A percentile compares a stretch with the other conserved stretches of the same genome.
These are phyloP conservation scores for Callopanchax toddi DNA, from an alignment of 2,113 vertebrate genomes.

Conservation along the genomic window DNA sequence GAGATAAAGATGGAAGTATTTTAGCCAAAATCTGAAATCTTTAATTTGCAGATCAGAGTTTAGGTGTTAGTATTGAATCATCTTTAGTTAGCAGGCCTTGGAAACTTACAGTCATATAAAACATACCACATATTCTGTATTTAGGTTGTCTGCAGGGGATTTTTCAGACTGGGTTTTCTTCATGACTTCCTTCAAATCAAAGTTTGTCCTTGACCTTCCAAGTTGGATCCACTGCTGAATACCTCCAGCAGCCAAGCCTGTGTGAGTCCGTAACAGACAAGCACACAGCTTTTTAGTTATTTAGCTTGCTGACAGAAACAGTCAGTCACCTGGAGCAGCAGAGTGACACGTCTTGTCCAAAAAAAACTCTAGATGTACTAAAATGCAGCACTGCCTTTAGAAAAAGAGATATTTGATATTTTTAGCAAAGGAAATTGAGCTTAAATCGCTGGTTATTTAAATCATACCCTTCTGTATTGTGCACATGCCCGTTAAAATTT, in stretches of 20 bases:
- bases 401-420: neutral
- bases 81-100: neutral
- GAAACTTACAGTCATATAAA: neutral
- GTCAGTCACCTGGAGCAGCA: conserved; percentile 1
- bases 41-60: neutral
- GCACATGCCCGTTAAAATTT: no score
- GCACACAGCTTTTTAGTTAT: conserved; percentile 20
- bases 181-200: conserved; percentile 5
- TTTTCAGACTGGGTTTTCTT: conserved; percentile 4
- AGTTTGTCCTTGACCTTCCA: conserved; percentile 11
- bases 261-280: conserved; percentile 4
- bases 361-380: neutral
- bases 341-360: neutral
- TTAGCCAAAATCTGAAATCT: neutral
- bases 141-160: conserved; percentile 1
- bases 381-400: conserved; percentile 7
- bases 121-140: neutral
- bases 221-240: conserved; percentile 10
- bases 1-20: neutral
- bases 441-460: neutral
- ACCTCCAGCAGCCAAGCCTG: conserved; percentile 13
- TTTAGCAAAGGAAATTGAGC: no score
- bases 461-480: no score
- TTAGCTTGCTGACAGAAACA: conserved; percentile 33
- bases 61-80: neutral